A percentile compares a stretch with the other conserved stretches of the same genome.
Conservation (phyloP, 2,113 vertebrate species). For the Ciconia stormi region DNA sequence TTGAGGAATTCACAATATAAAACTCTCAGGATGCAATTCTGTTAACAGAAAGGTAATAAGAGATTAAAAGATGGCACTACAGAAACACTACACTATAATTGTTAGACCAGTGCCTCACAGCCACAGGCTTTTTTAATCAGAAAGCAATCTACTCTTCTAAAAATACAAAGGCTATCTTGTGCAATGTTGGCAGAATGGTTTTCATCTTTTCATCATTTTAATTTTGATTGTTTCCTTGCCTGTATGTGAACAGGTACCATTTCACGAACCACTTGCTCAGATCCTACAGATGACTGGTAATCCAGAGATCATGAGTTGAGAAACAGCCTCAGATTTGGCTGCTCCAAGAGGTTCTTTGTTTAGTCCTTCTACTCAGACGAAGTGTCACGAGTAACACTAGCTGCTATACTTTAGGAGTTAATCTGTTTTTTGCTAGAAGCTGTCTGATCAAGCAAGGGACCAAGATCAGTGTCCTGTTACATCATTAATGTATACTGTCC, state of each 20-base stretch:
- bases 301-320: not conserved
- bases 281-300: not conserved
- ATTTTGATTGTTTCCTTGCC: not conserved
- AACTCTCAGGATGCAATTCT: not conserved
- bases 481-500: not conserved
- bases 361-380: not conserved
- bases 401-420: not conserved
- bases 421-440: not conserved
- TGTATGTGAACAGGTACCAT: not conserved
- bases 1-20: not conserved
- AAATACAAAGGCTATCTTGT: not conserved
- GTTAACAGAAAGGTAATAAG: not conserved
- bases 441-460: not conserved
- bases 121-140: not conserved
- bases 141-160: not conserved
- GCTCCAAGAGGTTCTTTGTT: not conserved
- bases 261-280: not conserved
- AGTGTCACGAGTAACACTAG: not conserved
- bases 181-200: not conserved
- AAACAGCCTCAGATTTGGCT: not conserved
- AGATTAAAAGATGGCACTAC: not conserved
- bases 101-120: not conserved
- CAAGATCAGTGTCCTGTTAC: not conserved
- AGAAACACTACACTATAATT: not conserved
- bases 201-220: not conserved